These are phyloP conservation scores for Grammatotria lemairii DNA, from an alignment of 2,113 vertebrate species.

Conservation along the genomic window DNA sequence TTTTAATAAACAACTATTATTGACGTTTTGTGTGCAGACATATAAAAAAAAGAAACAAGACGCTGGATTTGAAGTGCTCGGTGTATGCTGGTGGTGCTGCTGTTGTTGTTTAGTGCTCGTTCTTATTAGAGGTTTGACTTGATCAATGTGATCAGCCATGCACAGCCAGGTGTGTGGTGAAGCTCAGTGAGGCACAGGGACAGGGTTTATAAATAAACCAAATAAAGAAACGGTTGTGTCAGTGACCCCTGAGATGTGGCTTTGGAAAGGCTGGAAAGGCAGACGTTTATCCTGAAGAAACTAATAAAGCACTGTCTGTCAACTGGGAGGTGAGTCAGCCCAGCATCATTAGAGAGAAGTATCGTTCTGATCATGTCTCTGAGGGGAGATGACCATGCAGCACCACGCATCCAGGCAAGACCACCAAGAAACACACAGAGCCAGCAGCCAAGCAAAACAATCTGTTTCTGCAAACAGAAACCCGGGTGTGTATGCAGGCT, in stretches of 20 bases:
- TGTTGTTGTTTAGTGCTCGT: not conserved
- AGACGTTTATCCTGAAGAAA: conserved; percentile 71
- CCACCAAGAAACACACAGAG: conserved; percentile 17
- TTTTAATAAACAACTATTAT: not conserved
- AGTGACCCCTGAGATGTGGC: conserved; percentile 66
- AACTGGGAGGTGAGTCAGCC: conserved; percentile 66
- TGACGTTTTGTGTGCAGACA: not conserved
- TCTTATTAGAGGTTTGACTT: not conserved
- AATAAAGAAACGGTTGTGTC: conserved; percentile 44
- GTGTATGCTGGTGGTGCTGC: not conserved
- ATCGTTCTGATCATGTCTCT: conserved; percentile 57
- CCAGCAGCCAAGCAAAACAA: not conserved
- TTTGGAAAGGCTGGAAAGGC: conserved; percentile 58
- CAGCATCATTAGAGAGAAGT: conserved; percentile 64
- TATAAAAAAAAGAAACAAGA: not conserved
- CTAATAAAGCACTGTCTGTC: conserved; percentile 71
- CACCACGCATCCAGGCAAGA: conserved; percentile 18
- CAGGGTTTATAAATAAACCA: conserved; percentile 65
- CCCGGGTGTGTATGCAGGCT: not conserved
- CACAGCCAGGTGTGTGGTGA: conserved; percentile 50
- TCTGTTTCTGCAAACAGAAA: not conserved
- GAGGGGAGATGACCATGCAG: conserved; percentile 43
- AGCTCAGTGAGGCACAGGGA: conserved; percentile 43
- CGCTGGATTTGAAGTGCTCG: not conserved
- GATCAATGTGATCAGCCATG: conserved; percentile 43